Evolutionary conservation across 2,888 invertebrate genomes (phyloP).

Genomic region (Spatulosminthurus flaviceps): DNA sequence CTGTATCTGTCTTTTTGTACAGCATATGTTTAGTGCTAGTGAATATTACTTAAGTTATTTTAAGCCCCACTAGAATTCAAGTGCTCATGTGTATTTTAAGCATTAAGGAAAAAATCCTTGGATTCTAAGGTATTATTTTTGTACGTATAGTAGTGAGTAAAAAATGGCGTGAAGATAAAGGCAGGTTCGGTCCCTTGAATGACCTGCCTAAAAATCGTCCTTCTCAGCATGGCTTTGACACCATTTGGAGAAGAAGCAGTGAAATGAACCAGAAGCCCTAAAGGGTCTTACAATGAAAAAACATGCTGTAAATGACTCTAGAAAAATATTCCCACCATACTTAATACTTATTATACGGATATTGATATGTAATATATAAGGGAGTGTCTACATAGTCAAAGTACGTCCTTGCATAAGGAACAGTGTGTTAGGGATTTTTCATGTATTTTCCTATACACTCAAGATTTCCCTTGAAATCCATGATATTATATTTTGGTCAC

Average conservation of each 20-base stretch:
- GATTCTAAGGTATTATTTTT: not conserved
- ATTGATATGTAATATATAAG: not conserved
- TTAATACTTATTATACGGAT: no score
- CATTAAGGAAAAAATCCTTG: not conserved
- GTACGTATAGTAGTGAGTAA: not conserved
- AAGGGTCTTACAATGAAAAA: conserved; percentile 18
- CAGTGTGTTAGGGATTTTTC: no score
- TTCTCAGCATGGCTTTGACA: conserved; percentile 56
- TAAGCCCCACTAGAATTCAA: no score
- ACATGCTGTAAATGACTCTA: not conserved
- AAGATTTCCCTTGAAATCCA: not conserved
- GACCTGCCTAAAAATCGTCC: conserved; percentile 50
- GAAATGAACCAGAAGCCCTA: conserved; percentile 25
- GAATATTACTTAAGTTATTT: no score
- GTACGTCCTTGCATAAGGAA: no score
- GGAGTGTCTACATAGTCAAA: no score
- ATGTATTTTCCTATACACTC: conserved; percentile 4
- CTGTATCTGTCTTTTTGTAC: no score
- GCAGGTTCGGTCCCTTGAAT: conserved; percentile 33
- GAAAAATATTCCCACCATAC: not conserved
- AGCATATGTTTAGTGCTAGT: no score
- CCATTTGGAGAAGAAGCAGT: conserved; percentile 34
- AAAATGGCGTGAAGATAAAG: conserved; percentile 11
- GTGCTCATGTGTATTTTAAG: not conserved
- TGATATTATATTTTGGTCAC: not conserved